Conservation (phyloP, 2,113 vertebrate genomes). For the Hippocampus abdominalis region DNA sequence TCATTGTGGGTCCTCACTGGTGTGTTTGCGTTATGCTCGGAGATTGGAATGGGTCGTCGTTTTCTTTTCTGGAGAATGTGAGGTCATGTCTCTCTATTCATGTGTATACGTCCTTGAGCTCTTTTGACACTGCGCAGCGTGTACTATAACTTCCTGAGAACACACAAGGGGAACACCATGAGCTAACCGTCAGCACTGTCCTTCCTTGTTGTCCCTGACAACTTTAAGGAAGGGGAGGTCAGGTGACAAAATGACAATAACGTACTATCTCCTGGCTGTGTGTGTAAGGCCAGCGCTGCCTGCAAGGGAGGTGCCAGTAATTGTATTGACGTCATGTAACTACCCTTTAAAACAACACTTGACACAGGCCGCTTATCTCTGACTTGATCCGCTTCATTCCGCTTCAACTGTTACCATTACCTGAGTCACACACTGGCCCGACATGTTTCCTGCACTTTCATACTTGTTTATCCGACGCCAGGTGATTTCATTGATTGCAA, state of each 20-base stretch:
- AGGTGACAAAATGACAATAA: constrained; percentile 46
- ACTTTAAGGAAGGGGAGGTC: constrained; percentile 23
- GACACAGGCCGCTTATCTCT: constrained; percentile 45
- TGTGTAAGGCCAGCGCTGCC: constrained; percentile 28
- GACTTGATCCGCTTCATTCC: constrained; percentile 28
- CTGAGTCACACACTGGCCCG: constrained; percentile 17
- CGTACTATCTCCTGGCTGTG: constrained; percentile 36
- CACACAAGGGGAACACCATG: constrained; percentile 9
- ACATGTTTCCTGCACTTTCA: not conserved
- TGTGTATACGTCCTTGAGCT: not conserved
- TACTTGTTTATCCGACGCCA: constrained; percentile 7
- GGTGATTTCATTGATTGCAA: constrained; percentile 11
- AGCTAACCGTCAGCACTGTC: constrained; percentile 31
- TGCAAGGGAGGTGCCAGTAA: constrained; percentile 46
- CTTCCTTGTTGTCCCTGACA: constrained; percentile 30
- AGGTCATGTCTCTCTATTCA: constrained; percentile 31
- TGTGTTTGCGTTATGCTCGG: constrained; percentile 31
- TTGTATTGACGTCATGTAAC: constrained; percentile 48
- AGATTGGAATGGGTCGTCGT: constrained; percentile 52
- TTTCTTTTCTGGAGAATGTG: constrained; percentile 48
- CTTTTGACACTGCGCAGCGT: constrained; percentile 13
- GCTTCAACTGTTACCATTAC: constrained; percentile 22
- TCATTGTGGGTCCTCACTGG: constrained; percentile 46
- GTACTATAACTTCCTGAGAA: constrained; percentile 20
- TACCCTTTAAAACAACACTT: constrained; percentile 20